Conservation (phyloP, 2,888 invertebrate genomes). For the Salticus scenicus region DNA sequence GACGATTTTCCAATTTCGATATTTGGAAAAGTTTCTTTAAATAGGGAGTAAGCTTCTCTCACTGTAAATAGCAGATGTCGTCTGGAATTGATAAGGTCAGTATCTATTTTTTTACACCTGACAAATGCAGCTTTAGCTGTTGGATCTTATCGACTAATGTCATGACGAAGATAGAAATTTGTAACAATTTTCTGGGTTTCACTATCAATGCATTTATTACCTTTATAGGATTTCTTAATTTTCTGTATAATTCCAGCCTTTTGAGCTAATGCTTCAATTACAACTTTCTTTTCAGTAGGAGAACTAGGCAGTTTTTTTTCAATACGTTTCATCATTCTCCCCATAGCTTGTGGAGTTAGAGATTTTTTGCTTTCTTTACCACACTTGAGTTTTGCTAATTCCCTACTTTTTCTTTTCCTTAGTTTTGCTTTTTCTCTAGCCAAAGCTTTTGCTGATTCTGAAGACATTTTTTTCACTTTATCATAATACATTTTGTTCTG, state of each 20-base stretch:
- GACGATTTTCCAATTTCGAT: not conserved
- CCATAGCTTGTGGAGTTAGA: too few relatives aligned
- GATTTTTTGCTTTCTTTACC: too few relatives aligned
- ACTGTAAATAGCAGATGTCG: not conserved
- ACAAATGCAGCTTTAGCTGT: not conserved
- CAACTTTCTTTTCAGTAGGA: not conserved
- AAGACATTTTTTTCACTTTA: not conserved
- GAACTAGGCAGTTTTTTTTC: not conserved
- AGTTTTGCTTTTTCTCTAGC: not conserved
- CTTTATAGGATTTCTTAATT: not conserved
- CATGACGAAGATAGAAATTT: not conserved
- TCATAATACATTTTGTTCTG: slow-evolving; percentile 2
- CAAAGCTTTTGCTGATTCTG: not conserved
- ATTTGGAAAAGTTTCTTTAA: not conserved
- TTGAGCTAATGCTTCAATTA: not conserved
- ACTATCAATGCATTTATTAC: not conserved
- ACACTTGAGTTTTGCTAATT: too few relatives aligned
- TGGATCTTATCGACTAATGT: not conserved
- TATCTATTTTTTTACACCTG: not conserved
- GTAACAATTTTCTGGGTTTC: slow-evolving; percentile 1
- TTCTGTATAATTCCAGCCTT: not conserved
- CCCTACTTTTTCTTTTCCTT: too few relatives aligned
- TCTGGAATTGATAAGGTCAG: not conserved
- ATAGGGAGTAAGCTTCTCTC: not conserved
- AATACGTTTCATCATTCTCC: not conserved